Evolutionary conservation across 2,888 invertebrate genomes (phyloP), one percentile per base, ranked within the genome.

Genomic region (Sphaerophoria rueppellii): DNA sequence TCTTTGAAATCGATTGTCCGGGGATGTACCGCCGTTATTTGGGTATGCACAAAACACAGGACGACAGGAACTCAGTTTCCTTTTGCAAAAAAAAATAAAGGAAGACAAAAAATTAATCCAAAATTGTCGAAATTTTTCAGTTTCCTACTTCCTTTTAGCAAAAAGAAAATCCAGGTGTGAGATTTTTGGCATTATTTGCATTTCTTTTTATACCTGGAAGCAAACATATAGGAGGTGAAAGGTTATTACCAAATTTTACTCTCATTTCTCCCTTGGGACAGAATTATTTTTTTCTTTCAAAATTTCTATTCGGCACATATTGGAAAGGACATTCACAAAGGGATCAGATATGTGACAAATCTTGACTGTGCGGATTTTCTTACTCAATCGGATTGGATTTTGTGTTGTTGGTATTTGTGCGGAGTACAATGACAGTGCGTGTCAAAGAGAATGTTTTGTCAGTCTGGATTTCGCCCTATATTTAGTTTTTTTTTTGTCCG

Each of bases 41-140:
- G 40, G 7, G 2, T 9, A 12, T 24, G 6, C 4, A 75, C 71
- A 73, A 73, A 60, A 60, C 63, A 52, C 75, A 80, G 72, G 75
- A 80, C 35, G 80, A 85, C 76, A 85, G 85, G 85, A 85, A 85
- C 76, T 85, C 73, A 58, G 37, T 77, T 72, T 80, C 55, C 46
- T 85, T 77, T 6, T 75, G 72, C 81, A 16, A 81, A 81, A 77
- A 43, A 43, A 11, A 63, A 69, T 76, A n/a, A 24, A 24, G 24
- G 24, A 24, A 24, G 24, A 24, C 24, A 24, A 24, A 24, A 24
- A 24, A 24, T 24, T 76, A 80, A 80, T 83, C 71, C 58, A 16
- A 35, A 63, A 70, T 52, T 72, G 16, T 11, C 14, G 58, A 43
- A 9, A 43, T 34, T 14, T 60, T 37, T 58, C 12, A 37, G 46